A percentile compares a stretch with the other conserved stretches of the same genome.
phyloP scores from a whole-genome alignment of 2,888 invertebrate species.

The Watsonalla cultraria region DNA sequence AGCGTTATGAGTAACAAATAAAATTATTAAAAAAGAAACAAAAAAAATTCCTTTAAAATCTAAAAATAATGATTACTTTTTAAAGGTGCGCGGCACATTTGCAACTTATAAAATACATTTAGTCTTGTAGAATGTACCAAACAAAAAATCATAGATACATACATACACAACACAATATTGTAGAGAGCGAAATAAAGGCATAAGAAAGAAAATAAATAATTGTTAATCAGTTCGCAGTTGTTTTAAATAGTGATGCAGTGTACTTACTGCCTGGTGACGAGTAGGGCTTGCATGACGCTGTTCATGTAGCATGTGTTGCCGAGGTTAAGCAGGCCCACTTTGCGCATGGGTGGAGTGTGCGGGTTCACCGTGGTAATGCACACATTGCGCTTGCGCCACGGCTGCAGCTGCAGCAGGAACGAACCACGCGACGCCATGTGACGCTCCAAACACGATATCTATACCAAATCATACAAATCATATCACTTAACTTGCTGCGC shows the following conservation, averaged over 20 bases:
- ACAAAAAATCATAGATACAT: too few species aligned
- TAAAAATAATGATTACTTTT: too few species aligned
- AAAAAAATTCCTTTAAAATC: too few species aligned
- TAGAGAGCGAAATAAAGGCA: too few species aligned
- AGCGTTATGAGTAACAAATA: too few species aligned
- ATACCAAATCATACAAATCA: slow-evolving; percentile 7
- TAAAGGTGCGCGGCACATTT: too few species aligned
- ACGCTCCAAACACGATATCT: slow-evolving; percentile 57
- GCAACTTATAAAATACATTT: too few species aligned
- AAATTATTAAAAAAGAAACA: too few species aligned
- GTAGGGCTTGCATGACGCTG: slow-evolving; percentile 89
- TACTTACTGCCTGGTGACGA: slow-evolving; percentile 86
- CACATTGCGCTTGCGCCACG: slow-evolving; percentile 47
- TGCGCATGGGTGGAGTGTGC: slow-evolving; percentile 51
- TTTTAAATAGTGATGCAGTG: neutral
- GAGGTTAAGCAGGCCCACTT: slow-evolving; percentile 88
- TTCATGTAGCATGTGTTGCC: slow-evolving; percentile 96
- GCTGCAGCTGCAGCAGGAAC: slow-evolving; percentile 37
- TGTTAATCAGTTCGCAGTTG: too few species aligned
- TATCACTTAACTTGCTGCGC: neutral
- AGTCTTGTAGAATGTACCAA: too few species aligned
- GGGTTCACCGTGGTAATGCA: slow-evolving; percentile 28
- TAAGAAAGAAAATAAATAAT: too few species aligned
- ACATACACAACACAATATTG: too few species aligned
- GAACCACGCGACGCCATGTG: slow-evolving; percentile 66